Base-by-base conservation (phyloP, 1,140 invertebrate genomes). In the Harpegnathos saltator region DNA sequence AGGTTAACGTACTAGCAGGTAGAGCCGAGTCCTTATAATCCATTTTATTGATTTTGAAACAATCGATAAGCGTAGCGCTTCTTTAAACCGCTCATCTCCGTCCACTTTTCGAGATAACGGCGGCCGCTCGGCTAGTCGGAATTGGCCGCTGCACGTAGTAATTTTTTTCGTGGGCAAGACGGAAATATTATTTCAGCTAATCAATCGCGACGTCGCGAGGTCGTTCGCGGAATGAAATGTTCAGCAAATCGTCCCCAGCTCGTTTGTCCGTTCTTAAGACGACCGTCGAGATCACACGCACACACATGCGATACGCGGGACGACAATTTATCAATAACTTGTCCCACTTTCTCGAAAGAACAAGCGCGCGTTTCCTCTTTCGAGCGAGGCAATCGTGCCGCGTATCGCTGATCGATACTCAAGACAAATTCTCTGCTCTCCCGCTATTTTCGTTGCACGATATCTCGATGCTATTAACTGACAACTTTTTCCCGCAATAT, bases 281-380 rank as follows among this genome's bases (percentile, higher is more conserved):
- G 14, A 26, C 26, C 22, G 22, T 15, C 11, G 44, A 56, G 48
- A 52, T 65, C 52, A 19, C 19, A 56, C 19, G 19, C 7, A 56
- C 54, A 19, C n/a, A 56, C n/a, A 56, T 19, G 19, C 24, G 15
- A n/a, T 15, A 65, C 24, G 22, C 15, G 12, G 38, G 33, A 26
- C 63, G 63, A 26, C 75, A 69, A 80, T 80, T 80, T 80, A 80
- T 80, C 75, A 71, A 80, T 80, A 80, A 80, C 65, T 71, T 71
- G 75, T 80, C 52, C 52, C 22, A 80, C 33, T 80, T 80, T 80
- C 33, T 58, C 50, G 48, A 59, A 80, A 58, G 65, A 65, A 77
- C 44, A 52, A 77, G 61, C 29, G 22, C 52, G 44, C 33, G 22
- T 80, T 71, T 80, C 44, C 75, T 58, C 19, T 56, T 44, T 58